Conservation (phyloP, 2,888 invertebrate species). For the Hesperia comma region DNA sequence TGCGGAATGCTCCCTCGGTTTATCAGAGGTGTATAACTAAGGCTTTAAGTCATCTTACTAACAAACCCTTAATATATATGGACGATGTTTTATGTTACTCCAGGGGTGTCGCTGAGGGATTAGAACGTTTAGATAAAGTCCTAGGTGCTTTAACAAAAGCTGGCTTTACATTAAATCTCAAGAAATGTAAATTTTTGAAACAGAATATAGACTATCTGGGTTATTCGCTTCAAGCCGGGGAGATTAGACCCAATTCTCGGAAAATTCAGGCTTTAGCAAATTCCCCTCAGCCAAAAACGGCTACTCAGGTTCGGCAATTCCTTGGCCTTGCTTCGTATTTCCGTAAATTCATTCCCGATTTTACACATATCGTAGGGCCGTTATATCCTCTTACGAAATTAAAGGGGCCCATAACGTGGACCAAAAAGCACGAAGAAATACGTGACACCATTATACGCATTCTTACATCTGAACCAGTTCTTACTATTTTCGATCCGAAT, state of each 20-base stretch:
- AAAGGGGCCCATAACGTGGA: conserved; percentile 45
- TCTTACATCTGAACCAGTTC: conserved; percentile 36
- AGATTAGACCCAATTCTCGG: conserved; percentile 39
- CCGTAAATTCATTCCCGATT: conserved; percentile 43
- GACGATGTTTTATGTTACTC: conserved; percentile 43
- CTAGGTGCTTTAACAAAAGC: conserved; percentile 27
- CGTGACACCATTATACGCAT: conserved; percentile 32
- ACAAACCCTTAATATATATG: conserved; percentile 41
- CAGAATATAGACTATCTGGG: conserved; percentile 39
- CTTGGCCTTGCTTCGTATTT: conserved; percentile 44
- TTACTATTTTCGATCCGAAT: conserved; percentile 42
- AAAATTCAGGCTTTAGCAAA: conserved; percentile 41
- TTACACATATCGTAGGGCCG: conserved; percentile 40
- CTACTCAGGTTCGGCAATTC: conserved; percentile 44
- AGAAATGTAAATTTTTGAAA: conserved; percentile 44
- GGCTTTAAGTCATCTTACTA: conserved; percentile 37
- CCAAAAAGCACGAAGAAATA: conserved; percentile 37
- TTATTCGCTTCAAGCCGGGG: conserved; percentile 34
- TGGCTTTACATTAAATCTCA: conserved; percentile 34
- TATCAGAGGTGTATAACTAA: conserved; percentile 52
- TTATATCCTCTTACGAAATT: conserved; percentile 47
- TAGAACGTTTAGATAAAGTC: conserved; percentile 31
- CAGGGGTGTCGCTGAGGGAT: conserved; percentile 27
- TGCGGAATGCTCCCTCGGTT: conserved; percentile 49
- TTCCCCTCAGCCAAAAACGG: conserved; percentile 39